phyloP scores from a whole-genome alignment of 1,140 invertebrate genomes.

The Bombus picipes region DNA sequence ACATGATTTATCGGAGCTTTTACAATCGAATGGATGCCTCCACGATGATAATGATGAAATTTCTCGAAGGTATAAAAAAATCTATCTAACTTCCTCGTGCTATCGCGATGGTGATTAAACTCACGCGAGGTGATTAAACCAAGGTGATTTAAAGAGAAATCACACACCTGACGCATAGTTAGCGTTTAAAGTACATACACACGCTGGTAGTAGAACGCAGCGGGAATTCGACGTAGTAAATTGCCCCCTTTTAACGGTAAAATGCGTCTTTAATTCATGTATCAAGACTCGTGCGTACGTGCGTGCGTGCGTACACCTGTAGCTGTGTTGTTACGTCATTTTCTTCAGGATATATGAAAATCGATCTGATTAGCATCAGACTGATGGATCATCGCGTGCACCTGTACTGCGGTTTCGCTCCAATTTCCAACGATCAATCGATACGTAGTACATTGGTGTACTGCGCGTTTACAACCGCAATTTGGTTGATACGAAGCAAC shows the following conservation, averaged over 20 bases:
- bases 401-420: slow-evolving; percentile 51
- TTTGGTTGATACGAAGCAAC: slow-evolving; percentile 36
- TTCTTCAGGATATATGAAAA: slow-evolving; percentile 21
- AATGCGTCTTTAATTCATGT: background rate
- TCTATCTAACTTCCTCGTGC: background rate
- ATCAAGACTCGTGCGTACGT: background rate
- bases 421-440: slow-evolving; percentile 43
- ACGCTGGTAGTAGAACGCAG: background rate
- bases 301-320: background rate
- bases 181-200: background rate
- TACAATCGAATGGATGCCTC: background rate
- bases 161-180: background rate
- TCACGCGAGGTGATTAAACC: background rate
- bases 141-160: background rate
- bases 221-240: slow-evolving; percentile 10
- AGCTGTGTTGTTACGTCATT: slow-evolving; percentile 20
- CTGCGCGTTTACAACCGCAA: slow-evolving; percentile 42
- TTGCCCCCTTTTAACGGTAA: slow-evolving; percentile 12
- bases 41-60: background rate
- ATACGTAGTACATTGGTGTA: slow-evolving; percentile 39
- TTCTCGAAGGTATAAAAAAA: background rate
- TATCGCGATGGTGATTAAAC: background rate
- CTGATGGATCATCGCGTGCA: slow-evolving; percentile 28
- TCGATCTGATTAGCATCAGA: slow-evolving; percentile 2
- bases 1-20: background rate